A percentile compares a stretch with the other conserved stretches of the same genome.
These are phyloP conservation scores for Meghimatium bilineatum DNA, from an alignment of 2,888 invertebrate species.

Conservation along the genomic window DNA sequence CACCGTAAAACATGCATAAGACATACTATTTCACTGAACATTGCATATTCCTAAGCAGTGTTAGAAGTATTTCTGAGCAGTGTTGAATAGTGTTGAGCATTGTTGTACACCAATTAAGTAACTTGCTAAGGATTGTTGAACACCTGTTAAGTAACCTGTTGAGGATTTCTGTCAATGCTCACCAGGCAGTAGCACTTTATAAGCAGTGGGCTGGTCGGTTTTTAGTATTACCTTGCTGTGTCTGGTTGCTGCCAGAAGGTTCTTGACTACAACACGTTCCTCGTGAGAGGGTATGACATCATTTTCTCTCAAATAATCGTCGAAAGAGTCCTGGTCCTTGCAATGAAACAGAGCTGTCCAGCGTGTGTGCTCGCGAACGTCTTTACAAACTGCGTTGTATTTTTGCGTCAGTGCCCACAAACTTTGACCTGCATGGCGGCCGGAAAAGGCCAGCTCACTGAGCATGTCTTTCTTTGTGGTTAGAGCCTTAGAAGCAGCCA, in stretches of 20 bases:
- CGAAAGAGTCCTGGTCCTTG: slow-evolving; percentile 5
- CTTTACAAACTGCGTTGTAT: not conserved
- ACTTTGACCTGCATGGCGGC: not conserved
- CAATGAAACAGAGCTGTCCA: slow-evolving; percentile 11
- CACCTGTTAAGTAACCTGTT: not conserved
- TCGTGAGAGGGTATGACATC: not conserved
- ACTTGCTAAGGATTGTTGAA: not conserved
- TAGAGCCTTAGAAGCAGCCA: not conserved
- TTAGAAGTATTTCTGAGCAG: too few species aligned
- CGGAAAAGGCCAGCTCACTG: not conserved
- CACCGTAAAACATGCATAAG: too few species aligned
- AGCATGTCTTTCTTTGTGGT: not conserved
- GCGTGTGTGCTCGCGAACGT: not conserved
- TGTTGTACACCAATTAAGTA: too few species aligned
- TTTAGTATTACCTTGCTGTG: not conserved
- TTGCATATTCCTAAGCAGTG: too few species aligned
- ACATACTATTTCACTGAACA: not conserved
- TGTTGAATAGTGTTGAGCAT: not conserved
- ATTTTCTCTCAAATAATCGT: not conserved
- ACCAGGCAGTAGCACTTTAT: not conserved
- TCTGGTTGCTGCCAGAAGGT: not conserved
- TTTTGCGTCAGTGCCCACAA: not conserved
- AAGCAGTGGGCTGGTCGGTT: slow-evolving; percentile 1
- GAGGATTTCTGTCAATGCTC: not conserved
- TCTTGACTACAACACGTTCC: not conserved